Evolutionary conservation across 2,797 vertebrate species (phyloP).

Genomic region (Cephalopachus bancanus): DNA sequence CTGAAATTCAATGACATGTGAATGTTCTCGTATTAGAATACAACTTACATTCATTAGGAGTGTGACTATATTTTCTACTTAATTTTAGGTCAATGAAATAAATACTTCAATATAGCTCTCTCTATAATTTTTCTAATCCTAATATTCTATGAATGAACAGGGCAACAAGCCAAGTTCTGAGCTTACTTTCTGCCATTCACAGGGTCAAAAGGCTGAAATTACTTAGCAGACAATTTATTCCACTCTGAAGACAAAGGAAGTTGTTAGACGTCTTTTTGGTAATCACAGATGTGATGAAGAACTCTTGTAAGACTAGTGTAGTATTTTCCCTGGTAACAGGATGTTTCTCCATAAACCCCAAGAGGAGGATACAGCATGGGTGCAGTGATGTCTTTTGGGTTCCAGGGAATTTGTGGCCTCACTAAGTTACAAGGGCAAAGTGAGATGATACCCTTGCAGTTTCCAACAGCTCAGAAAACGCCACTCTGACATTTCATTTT

Average conservation of each 20-base stretch:
- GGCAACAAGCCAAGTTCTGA: constrained; percentile 70
- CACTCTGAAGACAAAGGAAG: constrained; percentile 68
- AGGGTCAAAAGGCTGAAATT: constrained; percentile 55
- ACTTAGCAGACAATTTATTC: background rate
- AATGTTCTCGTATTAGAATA: constrained; percentile 39
- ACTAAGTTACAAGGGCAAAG: constrained; percentile 50
- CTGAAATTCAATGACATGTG: constrained; percentile 60
- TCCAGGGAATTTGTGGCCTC: constrained; percentile 10
- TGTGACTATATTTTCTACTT: constrained; percentile 75
- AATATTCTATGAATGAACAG: constrained; percentile 74
- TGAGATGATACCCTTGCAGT: constrained; percentile 70
- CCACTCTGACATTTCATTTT: constrained; percentile 83
- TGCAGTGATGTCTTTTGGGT: constrained; percentile 18
- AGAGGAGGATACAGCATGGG: background rate
- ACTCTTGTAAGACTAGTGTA: background rate
- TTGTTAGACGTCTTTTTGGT: constrained; percentile 30
- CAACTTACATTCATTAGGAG: constrained; percentile 73
- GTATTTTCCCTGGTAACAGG: background rate
- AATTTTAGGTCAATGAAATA: constrained; percentile 81
- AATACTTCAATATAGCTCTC: constrained; percentile 70
- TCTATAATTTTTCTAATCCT: constrained; percentile 50
- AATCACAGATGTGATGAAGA: constrained; percentile 51
- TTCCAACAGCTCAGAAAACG: constrained; percentile 82
- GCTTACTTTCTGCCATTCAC: constrained; percentile 20
- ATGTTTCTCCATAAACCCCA: background rate